Base-by-base conservation (phyloP, 2,888 invertebrate genomes). In the Synanthedon vespiformis region DNA sequence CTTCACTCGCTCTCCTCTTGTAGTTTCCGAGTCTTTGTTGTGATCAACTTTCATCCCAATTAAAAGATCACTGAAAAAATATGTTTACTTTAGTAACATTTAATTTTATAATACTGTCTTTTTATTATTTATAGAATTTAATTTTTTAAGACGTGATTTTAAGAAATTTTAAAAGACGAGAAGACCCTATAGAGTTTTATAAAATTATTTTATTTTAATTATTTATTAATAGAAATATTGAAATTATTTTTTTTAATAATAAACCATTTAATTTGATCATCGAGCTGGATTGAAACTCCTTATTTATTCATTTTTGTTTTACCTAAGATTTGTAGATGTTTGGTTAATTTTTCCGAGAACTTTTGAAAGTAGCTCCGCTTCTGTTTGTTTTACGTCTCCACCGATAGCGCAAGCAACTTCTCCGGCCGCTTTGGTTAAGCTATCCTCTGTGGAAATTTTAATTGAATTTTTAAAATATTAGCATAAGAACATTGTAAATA, bases 21-120 rank as follows among this genome's bases (percentile, higher is more conserved):
- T 80, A 40, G 71, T 56, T 22, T 78, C 74, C 14, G 63, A 54
- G 50, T 87, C 85, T 48, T 74, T 71, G 14, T 86, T 74, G 34
- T 90, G 88, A 67, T 94, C 94, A 48, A 95, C 90, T 74, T 93
- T 93, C 94, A 95, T 94, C 40, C 92, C 93, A 40, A 91, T 89
- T 56, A 95, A 85, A 16, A 94, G 77, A 54, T 94, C 92, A 79
- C 94, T 94, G 70, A 55, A 72, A 73, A 51, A 49, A 49, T 44
- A 14, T 44, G 13, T 1, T 44, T 10, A 34, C 34, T 34, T 10
- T 34, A 34, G 10, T 34, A 56, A 50, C 14, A 44, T 41, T 34
- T 57, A 54, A 50, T 53, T 61, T 40, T 70, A 69, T 4, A 49
- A 34, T 8, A 34, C 8, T 8, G 8, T 34, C 2, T 27, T n/a